These are phyloP conservation scores for Drosophila eohydei DNA, from an alignment of 2,888 invertebrate species.

Conservation along the genomic window DNA sequence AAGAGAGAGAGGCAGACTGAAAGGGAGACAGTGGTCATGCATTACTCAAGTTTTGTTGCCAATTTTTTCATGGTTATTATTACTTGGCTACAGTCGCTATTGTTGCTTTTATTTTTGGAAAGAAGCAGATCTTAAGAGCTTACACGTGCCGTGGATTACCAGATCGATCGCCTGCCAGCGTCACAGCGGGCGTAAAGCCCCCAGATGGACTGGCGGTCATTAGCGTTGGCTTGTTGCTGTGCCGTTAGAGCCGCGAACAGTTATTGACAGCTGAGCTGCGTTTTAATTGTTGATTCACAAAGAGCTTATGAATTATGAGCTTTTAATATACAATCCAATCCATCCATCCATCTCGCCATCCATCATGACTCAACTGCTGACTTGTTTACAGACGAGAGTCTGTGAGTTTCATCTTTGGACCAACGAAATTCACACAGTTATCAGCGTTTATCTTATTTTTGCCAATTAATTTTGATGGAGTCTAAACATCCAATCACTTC, in stretches of 20 bases:
- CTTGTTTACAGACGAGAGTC: slow-evolving; percentile 3
- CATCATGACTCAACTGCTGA: slow-evolving; percentile 19
- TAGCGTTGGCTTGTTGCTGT: slow-evolving; percentile 47
- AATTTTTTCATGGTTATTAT: slow-evolving; percentile 23
- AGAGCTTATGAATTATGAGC: slow-evolving; percentile 46
- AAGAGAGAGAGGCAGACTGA: background rate
- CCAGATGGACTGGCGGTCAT: slow-evolving; percentile 35
- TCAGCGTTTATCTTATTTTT: slow-evolving; percentile 39
- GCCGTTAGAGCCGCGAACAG: slow-evolving; percentile 62
- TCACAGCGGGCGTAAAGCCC: slow-evolving; percentile 41
- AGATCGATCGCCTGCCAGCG: slow-evolving; percentile 32
- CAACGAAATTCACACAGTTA: slow-evolving; percentile 57
- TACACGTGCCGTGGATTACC: slow-evolving; percentile 77
- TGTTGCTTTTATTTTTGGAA: slow-evolving; percentile 32
- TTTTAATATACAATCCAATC: slow-evolving; percentile 45
- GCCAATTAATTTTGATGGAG: too few relatives aligned
- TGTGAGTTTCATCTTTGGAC: slow-evolving; percentile 36
- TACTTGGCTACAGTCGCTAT: background rate
- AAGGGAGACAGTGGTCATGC: slow-evolving; percentile 4
- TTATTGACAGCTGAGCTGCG: slow-evolving; percentile 54
- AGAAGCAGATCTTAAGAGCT: slow-evolving; percentile 56
- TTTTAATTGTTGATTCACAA: slow-evolving; percentile 44
- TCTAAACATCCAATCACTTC: too few relatives aligned
- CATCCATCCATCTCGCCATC: slow-evolving; percentile 39
- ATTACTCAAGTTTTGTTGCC: slow-evolving; percentile 15